Base-by-base conservation (phyloP, 2,113 vertebrate genomes). In the Gadus chalcogrammus region DNA sequence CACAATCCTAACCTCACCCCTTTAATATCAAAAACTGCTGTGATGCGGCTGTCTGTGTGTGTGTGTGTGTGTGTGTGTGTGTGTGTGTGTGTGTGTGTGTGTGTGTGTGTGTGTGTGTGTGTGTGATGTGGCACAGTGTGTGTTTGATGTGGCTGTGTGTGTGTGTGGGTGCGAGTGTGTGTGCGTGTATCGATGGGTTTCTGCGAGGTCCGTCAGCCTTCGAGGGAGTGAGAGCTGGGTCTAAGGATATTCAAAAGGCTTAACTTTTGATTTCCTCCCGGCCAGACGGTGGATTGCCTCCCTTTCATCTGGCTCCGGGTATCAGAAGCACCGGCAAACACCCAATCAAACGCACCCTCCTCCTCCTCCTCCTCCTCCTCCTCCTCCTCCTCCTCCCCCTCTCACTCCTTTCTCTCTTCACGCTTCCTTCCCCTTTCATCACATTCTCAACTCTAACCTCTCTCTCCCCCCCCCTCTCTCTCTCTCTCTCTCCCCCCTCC, bases 181-280 rank as follows among this genome's bases (percentile, higher is more conserved):
- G 55, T 17, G 55, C 17, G 61, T 62, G 18, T 24, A 13, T 62
- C 7, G 6, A 22, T 62, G 61, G 2, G 61, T 62, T 18, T 15
- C 9, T 62, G 59, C 20, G 27, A 35, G 31, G 31, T 7, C 4
- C 31, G 31, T 35, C 31, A 35, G 31, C 31, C 31, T 35, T 35
- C 31, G 27, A 2, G 42, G 31, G 8, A 35, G n/a, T 38, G 67
- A 38, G 67, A 4, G 17, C 55, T 18, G 75, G 73, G 80, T 68
- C 79, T 71, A 79, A 35, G 73, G 79, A 78, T 75, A 84, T 83
- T 73, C n/a, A 69, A 67, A 65, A 68, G 83, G 82, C 81, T 87
- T 87, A 85, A 87, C 68, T 79, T 85, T 83, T 83, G 79, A 87
- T 87, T 87, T 87, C 85, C 85, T 83, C 77, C 80, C 64, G 11